Evolutionary conservation across 35 echinoderm and acorn worm genomes (phyloP), one percentile per base, ranked within the genome.

Genomic region (Ophiothrix spiculata): DNA sequence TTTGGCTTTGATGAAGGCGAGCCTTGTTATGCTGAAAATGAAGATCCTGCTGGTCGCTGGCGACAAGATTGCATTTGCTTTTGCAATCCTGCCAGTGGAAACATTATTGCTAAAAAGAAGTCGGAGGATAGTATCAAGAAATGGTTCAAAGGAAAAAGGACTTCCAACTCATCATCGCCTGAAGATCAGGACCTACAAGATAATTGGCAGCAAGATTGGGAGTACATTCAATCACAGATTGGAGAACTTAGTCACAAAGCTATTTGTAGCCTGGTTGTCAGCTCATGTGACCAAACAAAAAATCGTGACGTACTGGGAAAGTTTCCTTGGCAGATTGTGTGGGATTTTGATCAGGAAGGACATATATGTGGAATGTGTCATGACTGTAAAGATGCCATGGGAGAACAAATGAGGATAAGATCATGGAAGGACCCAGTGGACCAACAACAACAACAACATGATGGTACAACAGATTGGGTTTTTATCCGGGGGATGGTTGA

Each of bases 271-370:
- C 69, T 88, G 36, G 36, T 88, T 19, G 40, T 80, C 16, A 60
- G 76, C 37, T 10, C 33, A 19, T 56, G 49, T 36, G 36, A 23
- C 6, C 56, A 37, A 46, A 31, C 15, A 16, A 35, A 34, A 14
- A 4, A 88, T 13, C 29, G 79, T 0, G 13, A 12, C 3, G 77
- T 45, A n/a, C 39, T 88, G 42, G 77, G 76, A 25, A 64, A 56
- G 0, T 29, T 88, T 39, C n/a, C 74, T 6, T 88, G 86, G 86
- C 1, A 80, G 15, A 77, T 80, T 33, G 77, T 88, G 2, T 88
- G 77, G 77, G 86, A 79, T 38, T 88, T 88, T 88, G 86, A 88
- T 74, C 41, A 42, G n/a, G 69, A 80, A n/a, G 80, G 86, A 31
- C 46, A 45, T 36, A 60, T 32, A 25, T 33, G 76, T 80, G 86